Percentiles rank a stretch among this genome's conserved stretches.
phyloP scores from a whole-genome alignment of 1,140 invertebrate genomes.

The Leptopilina boulardi region DNA sequence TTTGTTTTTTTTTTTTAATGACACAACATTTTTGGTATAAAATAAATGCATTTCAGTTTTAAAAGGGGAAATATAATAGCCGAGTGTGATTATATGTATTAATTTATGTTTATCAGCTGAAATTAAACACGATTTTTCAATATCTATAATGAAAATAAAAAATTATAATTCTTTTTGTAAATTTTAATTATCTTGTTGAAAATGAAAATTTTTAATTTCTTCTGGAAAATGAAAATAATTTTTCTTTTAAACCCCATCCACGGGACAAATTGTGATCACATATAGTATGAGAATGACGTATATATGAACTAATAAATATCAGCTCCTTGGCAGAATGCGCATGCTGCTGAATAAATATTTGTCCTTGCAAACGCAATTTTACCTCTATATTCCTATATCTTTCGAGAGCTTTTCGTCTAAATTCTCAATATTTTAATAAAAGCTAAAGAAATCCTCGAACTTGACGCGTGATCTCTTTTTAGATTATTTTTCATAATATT shows the following conservation, averaged over 20 bases:
- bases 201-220: background rate
- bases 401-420: constrained; percentile 41
- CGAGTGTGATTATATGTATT: too few species aligned
- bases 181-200: too few species aligned
- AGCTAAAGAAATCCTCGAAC: constrained; percentile 5
- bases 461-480: background rate
- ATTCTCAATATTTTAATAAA: constrained; percentile 8
- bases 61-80: too few species aligned
- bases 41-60: too few species aligned
- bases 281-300: constrained; percentile 59
- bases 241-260: constrained; percentile 46
- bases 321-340: constrained; percentile 55
- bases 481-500: constrained; percentile 21
- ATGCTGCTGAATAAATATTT: constrained; percentile 71
- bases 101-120: too few species aligned
- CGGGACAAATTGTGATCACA: constrained; percentile 42
- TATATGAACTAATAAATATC: constrained; percentile 63
- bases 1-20: too few species aligned
- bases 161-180: too few species aligned
- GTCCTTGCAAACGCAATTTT: constrained; percentile 53
- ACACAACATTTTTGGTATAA: too few species aligned
- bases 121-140: too few species aligned
- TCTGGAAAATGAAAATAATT: constrained; percentile 49
- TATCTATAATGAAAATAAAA: too few species aligned
- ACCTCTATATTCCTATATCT: constrained; percentile 62